Percentiles rank a stretch among this genome's conserved stretches.
These are phyloP conservation scores for Astyanax mexicanus DNA, from an alignment of 2,797 vertebrate species.

Conservation along the genomic window DNA sequence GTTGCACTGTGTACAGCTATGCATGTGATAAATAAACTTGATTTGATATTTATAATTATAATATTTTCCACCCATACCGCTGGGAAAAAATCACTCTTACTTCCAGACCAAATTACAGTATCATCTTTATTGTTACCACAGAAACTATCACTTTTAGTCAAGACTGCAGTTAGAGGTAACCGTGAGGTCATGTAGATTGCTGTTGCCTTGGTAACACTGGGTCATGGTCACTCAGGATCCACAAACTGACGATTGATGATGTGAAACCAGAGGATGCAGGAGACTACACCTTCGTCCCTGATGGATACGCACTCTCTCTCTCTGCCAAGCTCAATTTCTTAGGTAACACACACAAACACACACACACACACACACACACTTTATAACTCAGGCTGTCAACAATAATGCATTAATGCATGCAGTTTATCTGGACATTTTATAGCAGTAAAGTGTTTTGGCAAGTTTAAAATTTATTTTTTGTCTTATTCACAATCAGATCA, in stretches of 20 bases:
- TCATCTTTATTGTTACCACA: slow-evolving; percentile 60
- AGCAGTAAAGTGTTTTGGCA: too few species aligned
- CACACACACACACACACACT: not conserved
- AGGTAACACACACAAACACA: slow-evolving; percentile 70
- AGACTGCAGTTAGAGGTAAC: slow-evolving; percentile 59
- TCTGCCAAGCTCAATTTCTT: slow-evolving; percentile 93
- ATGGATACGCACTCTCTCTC: slow-evolving; percentile 87
- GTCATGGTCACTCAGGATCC: slow-evolving; percentile 73
- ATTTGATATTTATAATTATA: too few species aligned
- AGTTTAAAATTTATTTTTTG: too few species aligned
- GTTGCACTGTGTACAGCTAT: too few species aligned
- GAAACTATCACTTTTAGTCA: slow-evolving; percentile 56
- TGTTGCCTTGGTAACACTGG: slow-evolving; percentile 57
- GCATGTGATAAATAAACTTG: too few species aligned
- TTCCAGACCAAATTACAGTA: not conserved
- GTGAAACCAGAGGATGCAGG: slow-evolving; percentile 86
- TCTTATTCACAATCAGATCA: too few species aligned
- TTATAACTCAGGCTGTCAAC: too few species aligned
- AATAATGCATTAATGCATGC: too few species aligned
- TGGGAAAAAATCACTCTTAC: too few species aligned
- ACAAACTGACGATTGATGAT: slow-evolving; percentile 88
- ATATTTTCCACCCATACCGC: too few species aligned
- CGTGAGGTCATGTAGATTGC: slow-evolving; percentile 56
- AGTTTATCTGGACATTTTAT: too few species aligned
- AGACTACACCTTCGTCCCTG: slow-evolving; percentile 90